These are phyloP conservation scores for Myripristis jacobus DNA, from an alignment of 2,797 vertebrate genomes.

Conservation along the genomic window DNA sequence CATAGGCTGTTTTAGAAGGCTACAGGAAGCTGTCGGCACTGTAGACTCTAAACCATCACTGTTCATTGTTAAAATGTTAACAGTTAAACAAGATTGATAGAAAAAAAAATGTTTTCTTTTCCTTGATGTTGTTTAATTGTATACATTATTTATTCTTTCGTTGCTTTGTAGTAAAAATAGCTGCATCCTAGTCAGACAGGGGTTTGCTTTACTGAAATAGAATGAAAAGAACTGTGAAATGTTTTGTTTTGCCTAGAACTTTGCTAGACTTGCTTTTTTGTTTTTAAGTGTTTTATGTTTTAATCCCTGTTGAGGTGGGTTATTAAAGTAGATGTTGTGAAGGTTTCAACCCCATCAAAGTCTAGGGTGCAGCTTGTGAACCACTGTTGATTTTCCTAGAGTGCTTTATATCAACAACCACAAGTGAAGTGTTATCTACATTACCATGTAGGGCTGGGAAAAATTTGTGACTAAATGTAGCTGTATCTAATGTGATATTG, in stretches of 20 bases:
- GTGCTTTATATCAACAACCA: constrained; percentile 87
- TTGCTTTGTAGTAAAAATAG: constrained; percentile 71
- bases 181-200: constrained; percentile 90
- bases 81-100: constrained; percentile 91
- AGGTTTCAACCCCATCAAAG: constrained; percentile 80
- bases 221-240: constrained; percentile 54
- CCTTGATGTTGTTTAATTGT: constrained; percentile 83
- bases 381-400: constrained; percentile 89
- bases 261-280: constrained; percentile 51
- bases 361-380: constrained; percentile 86
- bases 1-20: constrained; percentile 82
- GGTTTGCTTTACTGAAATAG: constrained; percentile 60
- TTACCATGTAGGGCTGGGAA: constrained; percentile 90
- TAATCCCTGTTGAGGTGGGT: constrained; percentile 56
- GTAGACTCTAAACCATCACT: constrained; percentile 83
- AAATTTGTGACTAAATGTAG: constrained; percentile 87
- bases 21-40: constrained; percentile 75
- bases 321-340: constrained; percentile 35
- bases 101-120: constrained; percentile 67
- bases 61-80: constrained; percentile 85
- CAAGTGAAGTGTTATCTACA: constrained; percentile 84
- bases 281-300: constrained; percentile 73
- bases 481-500: constrained; percentile 87
- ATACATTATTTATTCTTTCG: constrained; percentile 73
- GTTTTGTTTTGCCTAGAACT: constrained; percentile 60